Conservation (phyloP, 2,888 invertebrate genomes). For the Meiosimyza decipiens region DNA sequence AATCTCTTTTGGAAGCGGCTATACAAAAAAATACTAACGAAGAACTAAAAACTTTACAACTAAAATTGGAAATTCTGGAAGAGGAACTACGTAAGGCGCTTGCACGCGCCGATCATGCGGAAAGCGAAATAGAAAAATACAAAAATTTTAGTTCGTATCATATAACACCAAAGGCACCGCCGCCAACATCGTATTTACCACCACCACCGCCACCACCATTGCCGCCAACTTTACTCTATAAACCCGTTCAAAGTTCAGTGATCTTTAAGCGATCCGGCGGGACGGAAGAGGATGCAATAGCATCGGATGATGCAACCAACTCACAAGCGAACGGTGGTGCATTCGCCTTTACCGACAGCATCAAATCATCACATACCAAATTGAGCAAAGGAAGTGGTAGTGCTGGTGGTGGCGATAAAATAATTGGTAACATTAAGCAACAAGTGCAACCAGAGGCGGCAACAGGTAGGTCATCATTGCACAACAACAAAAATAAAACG, state of each 20-base stretch:
- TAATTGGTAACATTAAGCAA: slow-evolving; percentile 63
- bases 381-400: slow-evolving; percentile 48
- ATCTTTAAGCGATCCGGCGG: slow-evolving; percentile 38
- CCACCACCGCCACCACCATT: slow-evolving; percentile 63
- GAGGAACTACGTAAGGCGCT: slow-evolving; percentile 69
- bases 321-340: slow-evolving; percentile 29
- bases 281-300: slow-evolving; percentile 26
- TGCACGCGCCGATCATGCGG: slow-evolving; percentile 69
- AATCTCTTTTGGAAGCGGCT: slow-evolving; percentile 70
- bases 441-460: slow-evolving; percentile 64
- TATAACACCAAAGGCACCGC: slow-evolving; percentile 41
- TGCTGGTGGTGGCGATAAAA: slow-evolving; percentile 51
- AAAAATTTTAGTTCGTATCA: slow-evolving; percentile 43
- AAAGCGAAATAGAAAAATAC: slow-evolving; percentile 64
- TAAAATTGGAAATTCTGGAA: slow-evolving; percentile 70
- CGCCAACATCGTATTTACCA: slow-evolving; percentile 60
- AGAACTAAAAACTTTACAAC: slow-evolving; percentile 70
- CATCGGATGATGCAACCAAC: slow-evolving; percentile 2
- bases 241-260: slow-evolving; percentile 30
- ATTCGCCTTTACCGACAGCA: slow-evolving; percentile 51
- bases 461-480: slow-evolving; percentile 62
- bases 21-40: slow-evolving; percentile 68
- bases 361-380: slow-evolving; percentile 50
- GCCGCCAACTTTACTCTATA: slow-evolving; percentile 62
- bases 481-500: neutral